Evolutionary conservation across 2,888 invertebrate species (phyloP), one percentile per base, ranked within the genome.

Genomic region (Dinocampus coccinellae): DNA sequence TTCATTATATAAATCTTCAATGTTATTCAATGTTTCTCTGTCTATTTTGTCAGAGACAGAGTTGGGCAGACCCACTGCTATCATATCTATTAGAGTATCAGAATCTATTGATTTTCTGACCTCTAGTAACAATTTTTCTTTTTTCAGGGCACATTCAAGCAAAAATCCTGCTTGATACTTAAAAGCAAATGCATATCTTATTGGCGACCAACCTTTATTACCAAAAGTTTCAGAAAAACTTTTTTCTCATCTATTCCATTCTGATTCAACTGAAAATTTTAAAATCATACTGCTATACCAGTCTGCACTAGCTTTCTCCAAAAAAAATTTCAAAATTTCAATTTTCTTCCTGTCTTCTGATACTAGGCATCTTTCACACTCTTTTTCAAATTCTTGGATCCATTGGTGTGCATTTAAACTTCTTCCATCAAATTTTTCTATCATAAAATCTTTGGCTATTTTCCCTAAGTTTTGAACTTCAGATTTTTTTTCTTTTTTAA

Each of bases 141-240:
- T n/a, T n/a, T n/a, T n/a, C n/a, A n/a, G n/a, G n/a, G 34, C 34
- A 34, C 9, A 34, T 34, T 34, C 34, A 34, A 34, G 34, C 9
- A 9, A 9, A 34, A 9, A 34, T 6, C 34, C 34, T 34, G 34
- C 34, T 34, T 34, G 34, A 9, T 34, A 34, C 9, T 34, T 34
- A 9, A 34, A 34, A 6, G 34, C 9, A 9, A 34, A 9, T 6
- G 34, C 34, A 34, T 34, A 34, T 34, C 34, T 34, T 6, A 34
- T 9, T 3, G 34, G 34, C 34, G 34, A 34, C 34, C 34, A 34
- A 3, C 34, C 34, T 34, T 34, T 34, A 34, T 9, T 34, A 57
- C 75, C 79, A 75, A 74, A 82, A 1, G 79, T 80, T 26, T 78
- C 77, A 53, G 76, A 76, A 70, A 80, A 77, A 58, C 70, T 78